Percentiles rank a stretch among this genome's conserved stretches.
phyloP scores from a whole-genome alignment of 2,888 invertebrate genomes.

The Terebella lapidaria region DNA sequence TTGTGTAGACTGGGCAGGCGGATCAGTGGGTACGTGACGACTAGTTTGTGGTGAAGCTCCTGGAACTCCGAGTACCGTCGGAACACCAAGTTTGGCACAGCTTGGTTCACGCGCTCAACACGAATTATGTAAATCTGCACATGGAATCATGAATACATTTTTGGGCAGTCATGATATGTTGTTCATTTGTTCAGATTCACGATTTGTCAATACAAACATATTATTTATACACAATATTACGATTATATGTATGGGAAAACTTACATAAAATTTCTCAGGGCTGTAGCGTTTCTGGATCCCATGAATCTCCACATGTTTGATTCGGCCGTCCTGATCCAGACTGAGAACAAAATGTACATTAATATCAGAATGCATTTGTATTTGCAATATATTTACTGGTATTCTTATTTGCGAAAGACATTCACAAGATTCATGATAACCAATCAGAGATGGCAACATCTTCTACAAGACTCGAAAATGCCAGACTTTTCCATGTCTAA shows the following conservation, averaged over 20 bases:
- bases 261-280: slow-evolving; percentile 94
- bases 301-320: slow-evolving; percentile 77
- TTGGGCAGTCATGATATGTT: too few relatives aligned
- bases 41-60: slow-evolving; percentile 91
- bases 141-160: too few relatives aligned
- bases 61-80: slow-evolving; percentile 95
- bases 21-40: slow-evolving; percentile 83
- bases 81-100: slow-evolving; percentile 82
- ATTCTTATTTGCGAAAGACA: too few relatives aligned
- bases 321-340: slow-evolving; percentile 73
- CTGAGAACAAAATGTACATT: slow-evolving; percentile 32
- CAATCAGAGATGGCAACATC: too few relatives aligned
- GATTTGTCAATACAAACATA: too few relatives aligned
- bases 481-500: too few relatives aligned
- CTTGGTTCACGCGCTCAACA: slow-evolving; percentile 77
- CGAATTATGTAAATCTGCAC: slow-evolving; percentile 55
- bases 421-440: too few relatives aligned
- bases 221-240: too few relatives aligned
- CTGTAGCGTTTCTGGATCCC: slow-evolving; percentile 92
- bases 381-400: too few relatives aligned
- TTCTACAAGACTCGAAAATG: too few relatives aligned
- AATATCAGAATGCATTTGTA: too few relatives aligned
- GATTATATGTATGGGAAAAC: slow-evolving; percentile 23
- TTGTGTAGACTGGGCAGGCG: slow-evolving; percentile 65
- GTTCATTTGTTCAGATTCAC: too few relatives aligned